phyloP scores from a whole-genome alignment of 2,797 vertebrate species.

The Sebastes vulpes region DNA sequence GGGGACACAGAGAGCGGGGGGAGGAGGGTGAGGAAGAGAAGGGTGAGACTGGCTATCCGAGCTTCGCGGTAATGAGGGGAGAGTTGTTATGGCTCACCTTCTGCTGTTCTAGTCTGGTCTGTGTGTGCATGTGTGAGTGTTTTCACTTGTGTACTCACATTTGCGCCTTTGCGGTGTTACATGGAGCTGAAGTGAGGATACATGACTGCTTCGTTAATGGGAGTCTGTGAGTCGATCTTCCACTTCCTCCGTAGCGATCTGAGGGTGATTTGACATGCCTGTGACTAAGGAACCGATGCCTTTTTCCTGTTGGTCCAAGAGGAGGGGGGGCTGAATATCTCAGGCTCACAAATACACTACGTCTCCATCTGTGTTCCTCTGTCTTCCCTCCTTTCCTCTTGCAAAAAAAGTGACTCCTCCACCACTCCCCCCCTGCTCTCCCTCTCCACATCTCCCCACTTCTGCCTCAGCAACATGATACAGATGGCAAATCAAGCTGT shows the following conservation, averaged over 20 bases:
- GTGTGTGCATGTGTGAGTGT: conserved; percentile 13
- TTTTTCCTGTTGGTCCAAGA: conserved; percentile 21
- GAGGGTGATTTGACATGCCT: conserved; percentile 39
- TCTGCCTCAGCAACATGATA: conserved; percentile 5
- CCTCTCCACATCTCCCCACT: neutral
- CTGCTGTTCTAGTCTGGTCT: conserved; percentile 26
- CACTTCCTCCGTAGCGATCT: conserved; percentile 26
- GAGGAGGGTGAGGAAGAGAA: neutral
- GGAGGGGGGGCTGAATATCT: neutral
- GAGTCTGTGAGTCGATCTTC: conserved; percentile 45
- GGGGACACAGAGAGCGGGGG: neutral
- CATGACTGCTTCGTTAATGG: conserved; percentile 60
- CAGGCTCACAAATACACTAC: neutral
- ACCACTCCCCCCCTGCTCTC: neutral
- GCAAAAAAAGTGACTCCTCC: conserved; percentile 9
- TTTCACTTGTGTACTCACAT: conserved; percentile 53
- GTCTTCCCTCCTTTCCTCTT: neutral
- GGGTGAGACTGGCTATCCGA: conserved; percentile 41
- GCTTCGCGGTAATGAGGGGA: conserved; percentile 62
- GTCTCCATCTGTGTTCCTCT: conserved; percentile 13
- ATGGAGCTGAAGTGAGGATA: conserved; percentile 48
- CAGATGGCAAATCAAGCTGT: conserved; percentile 75
- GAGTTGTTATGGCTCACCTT: conserved; percentile 72
- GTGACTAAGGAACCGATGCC: conserved; percentile 19
- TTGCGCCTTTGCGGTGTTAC: conserved; percentile 45